Conservation (phyloP, 2,888 invertebrate species). For the Lamellibrachia columna region DNA sequence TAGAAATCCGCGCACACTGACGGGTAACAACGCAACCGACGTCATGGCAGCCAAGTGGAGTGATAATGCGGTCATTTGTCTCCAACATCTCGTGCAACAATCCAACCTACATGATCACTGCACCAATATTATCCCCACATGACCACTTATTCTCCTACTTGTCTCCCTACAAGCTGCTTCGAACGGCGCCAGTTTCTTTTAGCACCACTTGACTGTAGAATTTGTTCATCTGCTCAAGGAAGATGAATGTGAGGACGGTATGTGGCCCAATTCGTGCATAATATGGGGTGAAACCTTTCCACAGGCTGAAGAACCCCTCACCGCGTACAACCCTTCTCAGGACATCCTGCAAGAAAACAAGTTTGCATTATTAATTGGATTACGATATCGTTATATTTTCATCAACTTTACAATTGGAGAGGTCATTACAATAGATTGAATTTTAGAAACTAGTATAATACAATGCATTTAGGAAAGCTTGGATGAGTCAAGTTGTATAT, state of each 20-base stretch:
- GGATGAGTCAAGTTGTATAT: no score
- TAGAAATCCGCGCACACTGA: neutral
- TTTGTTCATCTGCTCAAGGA: conserved; percentile 92
- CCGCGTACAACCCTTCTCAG: conserved; percentile 80
- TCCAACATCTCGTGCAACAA: neutral
- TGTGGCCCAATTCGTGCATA: conserved; percentile 97
- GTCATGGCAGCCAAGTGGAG: neutral
- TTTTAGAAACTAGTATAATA: no score
- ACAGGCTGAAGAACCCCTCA: conserved; percentile 92
- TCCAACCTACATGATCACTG: neutral
- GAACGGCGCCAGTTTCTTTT: conserved; percentile 28
- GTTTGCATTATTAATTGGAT: neutral
- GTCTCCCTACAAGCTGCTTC: neutral
- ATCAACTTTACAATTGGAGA: neutral
- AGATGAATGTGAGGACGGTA: conserved; percentile 96
- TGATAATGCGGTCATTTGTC: neutral
- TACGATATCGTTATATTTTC: neutral
- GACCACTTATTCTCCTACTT: neutral
- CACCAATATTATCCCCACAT: neutral
- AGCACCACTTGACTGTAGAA: conserved; percentile 70
- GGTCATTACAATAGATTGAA: no score
- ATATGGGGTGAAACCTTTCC: conserved; percentile 99
- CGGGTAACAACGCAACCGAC: neutral
- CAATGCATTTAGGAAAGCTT: no score
- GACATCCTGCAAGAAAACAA: conserved; percentile 73